A percentile compares a stretch with the other conserved stretches of the same genome.
phyloP scores from a whole-genome alignment of 2,888 invertebrate genomes.

The Oxyteleia sp. region DNA sequence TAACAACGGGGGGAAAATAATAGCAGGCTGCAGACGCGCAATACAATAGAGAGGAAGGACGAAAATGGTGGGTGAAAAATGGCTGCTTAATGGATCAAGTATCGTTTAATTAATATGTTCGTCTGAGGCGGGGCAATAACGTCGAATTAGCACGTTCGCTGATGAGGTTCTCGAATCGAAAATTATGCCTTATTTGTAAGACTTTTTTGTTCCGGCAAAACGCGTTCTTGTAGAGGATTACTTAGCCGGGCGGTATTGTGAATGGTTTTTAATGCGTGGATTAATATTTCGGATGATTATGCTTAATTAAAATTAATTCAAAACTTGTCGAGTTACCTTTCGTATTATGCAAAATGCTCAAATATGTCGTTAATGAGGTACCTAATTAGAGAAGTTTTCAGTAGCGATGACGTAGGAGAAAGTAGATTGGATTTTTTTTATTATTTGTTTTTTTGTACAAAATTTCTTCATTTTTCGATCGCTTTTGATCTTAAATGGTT shows the following conservation, averaged over 20 bases:
- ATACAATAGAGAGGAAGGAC: constrained; percentile 80
- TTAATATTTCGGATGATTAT: constrained; percentile 35
- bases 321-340: constrained; percentile 45
- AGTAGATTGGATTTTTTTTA: constrained; percentile 12
- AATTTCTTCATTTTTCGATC: too few species aligned
- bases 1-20: constrained; percentile 80
- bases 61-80: constrained; percentile 76
- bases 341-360: constrained; percentile 25
- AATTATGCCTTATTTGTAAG: constrained; percentile 5
- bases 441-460: too few species aligned
- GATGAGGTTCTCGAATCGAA: not conserved
- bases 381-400: constrained; percentile 39
- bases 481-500: too few species aligned
- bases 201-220: not conserved
- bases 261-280: not conserved
- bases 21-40: constrained; percentile 78
- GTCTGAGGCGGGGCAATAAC: not conserved
- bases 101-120: constrained; percentile 23
- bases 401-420: constrained; percentile 5
- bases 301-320: constrained; percentile 36
- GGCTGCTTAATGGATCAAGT: constrained; percentile 61
- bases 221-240: constrained; percentile 3
- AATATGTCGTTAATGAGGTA: constrained; percentile 30
- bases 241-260: not conserved
- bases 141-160: not conserved